Evolutionary conservation across 2,888 invertebrate species (phyloP).

Genomic region (Prionchulus punctatus): DNA sequence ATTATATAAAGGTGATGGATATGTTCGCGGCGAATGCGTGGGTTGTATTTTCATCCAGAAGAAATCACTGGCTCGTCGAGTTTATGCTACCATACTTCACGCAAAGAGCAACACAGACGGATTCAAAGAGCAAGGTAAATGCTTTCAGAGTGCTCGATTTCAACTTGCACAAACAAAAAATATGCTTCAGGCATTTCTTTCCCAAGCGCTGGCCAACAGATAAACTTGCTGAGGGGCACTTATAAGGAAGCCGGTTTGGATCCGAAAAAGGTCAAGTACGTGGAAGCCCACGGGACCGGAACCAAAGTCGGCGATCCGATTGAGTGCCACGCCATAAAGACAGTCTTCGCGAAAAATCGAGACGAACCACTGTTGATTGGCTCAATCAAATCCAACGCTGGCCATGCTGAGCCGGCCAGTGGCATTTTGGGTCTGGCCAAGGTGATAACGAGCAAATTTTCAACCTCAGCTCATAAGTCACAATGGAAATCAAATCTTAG

Average conservation of each 20-base stretch:
- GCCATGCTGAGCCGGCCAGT: slow-evolving; percentile 72
- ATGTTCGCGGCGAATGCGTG: slow-evolving; percentile 31
- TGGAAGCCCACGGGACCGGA: slow-evolving; percentile 96
- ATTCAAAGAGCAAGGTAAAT: slow-evolving; percentile 59
- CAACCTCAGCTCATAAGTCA: too few species aligned
- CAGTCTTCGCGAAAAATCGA: slow-evolving; percentile 63
- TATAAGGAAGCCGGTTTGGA: slow-evolving; percentile 50
- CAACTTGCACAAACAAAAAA: too few species aligned
- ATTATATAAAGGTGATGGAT: slow-evolving; percentile 24
- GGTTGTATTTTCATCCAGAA: slow-evolving; percentile 28
- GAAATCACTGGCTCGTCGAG: slow-evolving; percentile 23
- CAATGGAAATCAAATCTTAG: too few species aligned
- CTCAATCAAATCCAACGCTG: slow-evolving; percentile 96
- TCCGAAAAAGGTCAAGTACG: slow-evolving; percentile 66
- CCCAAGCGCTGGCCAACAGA: slow-evolving; percentile 50
- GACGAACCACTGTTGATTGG: slow-evolving; percentile 66
- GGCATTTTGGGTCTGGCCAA: slow-evolving; percentile 33
- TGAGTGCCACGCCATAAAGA: slow-evolving; percentile 83
- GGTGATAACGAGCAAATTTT: too few species aligned
- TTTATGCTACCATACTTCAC: slow-evolving; percentile 45
- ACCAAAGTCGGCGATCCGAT: slow-evolving; percentile 87
- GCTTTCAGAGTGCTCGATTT: too few species aligned
- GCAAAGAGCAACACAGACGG: slow-evolving; percentile 85
- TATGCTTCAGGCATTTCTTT: slow-evolving; percentile 37
- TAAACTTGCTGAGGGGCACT: slow-evolving; percentile 50